These are phyloP conservation scores for Eurytoma californica DNA, from an alignment of 2,888 invertebrate genomes.

Conservation along the genomic window DNA sequence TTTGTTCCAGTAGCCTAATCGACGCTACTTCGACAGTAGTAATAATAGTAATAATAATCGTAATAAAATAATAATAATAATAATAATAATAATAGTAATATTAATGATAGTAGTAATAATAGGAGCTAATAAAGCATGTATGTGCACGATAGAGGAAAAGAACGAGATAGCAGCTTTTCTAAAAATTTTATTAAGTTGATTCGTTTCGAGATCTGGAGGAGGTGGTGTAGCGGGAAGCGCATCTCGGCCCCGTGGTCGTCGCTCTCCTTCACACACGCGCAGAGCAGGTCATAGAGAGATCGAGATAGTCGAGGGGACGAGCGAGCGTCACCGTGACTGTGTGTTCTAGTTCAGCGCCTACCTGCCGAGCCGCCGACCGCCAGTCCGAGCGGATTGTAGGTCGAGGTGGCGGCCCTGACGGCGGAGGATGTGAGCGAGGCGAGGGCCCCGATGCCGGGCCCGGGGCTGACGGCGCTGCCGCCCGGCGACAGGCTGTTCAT, in stretches of 20 bases:
- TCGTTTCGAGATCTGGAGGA: constrained; percentile 56
- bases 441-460: constrained; percentile 72
- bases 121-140: constrained; percentile 43
- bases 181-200: constrained; percentile 3
- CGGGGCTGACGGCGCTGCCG: constrained; percentile 67
- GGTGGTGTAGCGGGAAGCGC: constrained; percentile 74
- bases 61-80: not conserved
- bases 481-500: constrained; percentile 70
- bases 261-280: constrained; percentile 28
- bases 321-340: not conserved
- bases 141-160: constrained; percentile 47
- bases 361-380: constrained; percentile 87
- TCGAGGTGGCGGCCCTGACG: constrained; percentile 76
- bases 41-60: no score
- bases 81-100: no score
- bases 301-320: constrained; percentile 12
- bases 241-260: constrained; percentile 68
- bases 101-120: not conserved
- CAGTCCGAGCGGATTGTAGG: constrained; percentile 91
- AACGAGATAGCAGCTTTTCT: constrained; percentile 50
- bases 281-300: constrained; percentile 17
- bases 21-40: constrained; percentile 10
- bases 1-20: constrained; percentile 29
- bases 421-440: constrained; percentile 73
- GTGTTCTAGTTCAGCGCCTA: constrained; percentile 75